Base-by-base conservation (phyloP, 2,797 vertebrate species). In the Amniataba percoides region DNA sequence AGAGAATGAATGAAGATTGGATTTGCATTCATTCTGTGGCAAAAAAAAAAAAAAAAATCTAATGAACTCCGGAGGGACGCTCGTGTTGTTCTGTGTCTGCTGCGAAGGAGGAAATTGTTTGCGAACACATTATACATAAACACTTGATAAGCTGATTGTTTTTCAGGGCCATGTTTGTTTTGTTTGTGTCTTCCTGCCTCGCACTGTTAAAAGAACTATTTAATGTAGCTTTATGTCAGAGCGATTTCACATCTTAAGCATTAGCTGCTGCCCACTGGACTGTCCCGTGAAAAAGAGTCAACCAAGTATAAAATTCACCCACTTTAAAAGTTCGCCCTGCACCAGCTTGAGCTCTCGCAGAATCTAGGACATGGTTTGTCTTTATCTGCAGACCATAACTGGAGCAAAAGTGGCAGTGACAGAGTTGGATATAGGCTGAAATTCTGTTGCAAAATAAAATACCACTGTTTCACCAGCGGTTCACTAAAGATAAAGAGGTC, bases 331-430 rank as follows among this genome's bases (percentile, higher is more conserved):
- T 91, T 86, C 63, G 53, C 69, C 84, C 58, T 78, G 77, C 21
- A 64, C 78, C 83, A 70, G 79, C 85, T 86, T 51, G 52, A 78
- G 81, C 74, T 85, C 63, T 46, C 80, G 70, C 80, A 80, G 76
- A 92, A 93, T 89, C 84, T 91, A 78, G 92, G 90, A 80, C 92
- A 89, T 80, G 79, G 88, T 90, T 91, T 87, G 80, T 86, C 91
- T 89, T 88, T 87, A 88, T 90, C 87, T 85, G 67, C 88, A 81
- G 76, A 82, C 82, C 76, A 72, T 52, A 94, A 90, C 49, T 91
- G 86, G 89, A 91, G 84, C 91, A 93, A 81, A 86, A 83, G 86
- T 83, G 81, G 76, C 88, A 88, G 77, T 69, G 86, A 86, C 63
- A 84, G 85, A 90, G 78, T 55, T 77, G 81, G 87, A 66, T 76